Percentiles rank a stretch among this genome's conserved stretches.
phyloP scores from a whole-genome alignment of 2,888 invertebrate genomes.

The Philereme transversata region DNA sequence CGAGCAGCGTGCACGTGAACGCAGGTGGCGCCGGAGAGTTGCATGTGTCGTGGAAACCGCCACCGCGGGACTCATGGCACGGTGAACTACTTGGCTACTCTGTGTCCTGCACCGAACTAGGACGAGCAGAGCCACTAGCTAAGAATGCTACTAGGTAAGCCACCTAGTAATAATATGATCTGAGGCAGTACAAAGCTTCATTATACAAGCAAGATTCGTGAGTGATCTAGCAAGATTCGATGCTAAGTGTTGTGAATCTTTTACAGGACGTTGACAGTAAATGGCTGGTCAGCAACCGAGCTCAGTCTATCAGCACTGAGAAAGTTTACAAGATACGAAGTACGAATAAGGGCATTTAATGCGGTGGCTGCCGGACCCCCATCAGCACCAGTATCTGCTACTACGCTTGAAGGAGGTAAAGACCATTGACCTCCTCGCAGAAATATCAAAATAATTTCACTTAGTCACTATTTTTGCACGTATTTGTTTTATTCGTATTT shows the following conservation, averaged over 20 bases:
- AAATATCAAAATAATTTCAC: too few species aligned
- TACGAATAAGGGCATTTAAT: constrained; percentile 92
- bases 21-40: constrained; percentile 88
- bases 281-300: constrained; percentile 88
- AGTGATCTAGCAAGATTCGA: neutral
- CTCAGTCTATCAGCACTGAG: constrained; percentile 86
- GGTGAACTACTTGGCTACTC: constrained; percentile 90
- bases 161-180: neutral
- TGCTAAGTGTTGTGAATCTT: constrained; percentile 43
- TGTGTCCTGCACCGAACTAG: constrained; percentile 87
- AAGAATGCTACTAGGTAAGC: constrained; percentile 65
- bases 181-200: too few species aligned
- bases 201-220: neutral
- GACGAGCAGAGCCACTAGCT: constrained; percentile 67
- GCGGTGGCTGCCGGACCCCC: constrained; percentile 91
- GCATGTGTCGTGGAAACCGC: constrained; percentile 90
- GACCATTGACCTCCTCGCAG: neutral
- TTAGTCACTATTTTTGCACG: too few species aligned
- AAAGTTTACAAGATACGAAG: constrained; percentile 91
- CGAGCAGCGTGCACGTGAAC: constrained; percentile 86
- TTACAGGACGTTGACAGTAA: constrained; percentile 83
- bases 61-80: constrained; percentile 88
- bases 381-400: constrained; percentile 87
- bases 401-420: constrained; percentile 89
- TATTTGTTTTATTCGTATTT: too few species aligned